Base-by-base conservation (phyloP, 2,113 vertebrate species). In the Patagioenas fasciata region DNA sequence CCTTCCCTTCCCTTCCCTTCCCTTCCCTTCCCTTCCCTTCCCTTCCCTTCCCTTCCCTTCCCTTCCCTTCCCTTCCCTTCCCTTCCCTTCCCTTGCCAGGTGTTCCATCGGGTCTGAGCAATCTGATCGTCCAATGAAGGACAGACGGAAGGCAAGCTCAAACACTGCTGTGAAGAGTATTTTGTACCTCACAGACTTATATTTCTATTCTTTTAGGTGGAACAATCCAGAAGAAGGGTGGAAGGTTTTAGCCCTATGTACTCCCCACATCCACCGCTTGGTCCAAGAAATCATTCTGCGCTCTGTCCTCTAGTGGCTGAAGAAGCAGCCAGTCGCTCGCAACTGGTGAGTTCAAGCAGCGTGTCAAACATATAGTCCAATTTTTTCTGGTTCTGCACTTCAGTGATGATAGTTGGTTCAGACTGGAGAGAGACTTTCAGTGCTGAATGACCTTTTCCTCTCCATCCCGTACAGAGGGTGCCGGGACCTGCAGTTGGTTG, bases 221-320 rank as follows among this genome's bases (percentile, higher is more conserved):
- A 98, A 8, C 94, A 95, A 11, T 93, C 97, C 47, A 98, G 96
- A 94, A 97, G 96, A 66, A 93, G 93, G 14, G 82, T 97, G 65
- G 98, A 98, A 77, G 98, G 97, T 42, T 81, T 95, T 5, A 64
- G 95, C 62, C 93, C 77, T 32, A 11, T 98, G 75, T 94, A 97
- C 38, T 97, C 96, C 65, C 99, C 99, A 2, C 98, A 82, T 1
- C 99, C 99, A 2, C 99, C 99, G 0, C 73, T 64, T 2, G 95
- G 95, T 10, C 98, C 98, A 6, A 98, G 97, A 88, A 97, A 17
- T 34, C 84, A 19, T 10, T 78, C 62, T 2, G 86, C 96, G 25
- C 97, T 81, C 64, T 95, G 91, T 48, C 97, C 97, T 31, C 80
- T 95, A 8, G 95, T 96, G 20, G 94, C 98, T 32, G 96, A 80